Evolutionary conservation across 2,113 vertebrate species (phyloP).

Genomic region (Phainopepla nitens): DNA sequence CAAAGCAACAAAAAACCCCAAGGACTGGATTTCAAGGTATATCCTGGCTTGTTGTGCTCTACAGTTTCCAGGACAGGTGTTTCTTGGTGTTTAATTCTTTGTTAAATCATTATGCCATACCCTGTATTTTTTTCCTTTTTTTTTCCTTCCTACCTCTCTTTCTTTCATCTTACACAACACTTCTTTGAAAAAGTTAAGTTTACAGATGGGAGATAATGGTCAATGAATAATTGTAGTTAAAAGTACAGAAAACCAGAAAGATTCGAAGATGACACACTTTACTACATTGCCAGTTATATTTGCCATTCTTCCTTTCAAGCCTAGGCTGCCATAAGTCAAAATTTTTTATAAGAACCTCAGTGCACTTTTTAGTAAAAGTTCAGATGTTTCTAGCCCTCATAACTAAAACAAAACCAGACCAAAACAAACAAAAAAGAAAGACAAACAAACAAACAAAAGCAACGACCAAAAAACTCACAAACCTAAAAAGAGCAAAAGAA

Average conservation of each 20-base stretch:
- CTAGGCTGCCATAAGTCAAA: neutral
- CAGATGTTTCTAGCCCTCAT: neutral
- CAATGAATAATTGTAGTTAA: neutral
- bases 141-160: neutral
- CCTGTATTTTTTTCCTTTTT: rapidly evolving
- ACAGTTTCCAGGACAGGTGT: neutral
- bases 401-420: neutral
- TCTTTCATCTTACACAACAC: neutral
- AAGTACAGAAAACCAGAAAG: neutral
- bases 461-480: neutral
- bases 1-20: neutral
- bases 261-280: neutral
- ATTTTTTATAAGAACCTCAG: neutral
- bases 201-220: neutral
- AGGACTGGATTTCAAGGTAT: neutral
- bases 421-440: neutral
- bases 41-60: neutral
- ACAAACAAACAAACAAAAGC: neutral
- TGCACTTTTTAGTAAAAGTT: neutral
- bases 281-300: neutral
- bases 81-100: neutral
- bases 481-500: neutral
- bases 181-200: neutral
- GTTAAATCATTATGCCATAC: neutral
- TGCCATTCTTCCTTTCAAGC: neutral